Evolutionary conservation across 2,797 vertebrate genomes (phyloP).

Genomic region (Chiroxiphia lanceolata): DNA sequence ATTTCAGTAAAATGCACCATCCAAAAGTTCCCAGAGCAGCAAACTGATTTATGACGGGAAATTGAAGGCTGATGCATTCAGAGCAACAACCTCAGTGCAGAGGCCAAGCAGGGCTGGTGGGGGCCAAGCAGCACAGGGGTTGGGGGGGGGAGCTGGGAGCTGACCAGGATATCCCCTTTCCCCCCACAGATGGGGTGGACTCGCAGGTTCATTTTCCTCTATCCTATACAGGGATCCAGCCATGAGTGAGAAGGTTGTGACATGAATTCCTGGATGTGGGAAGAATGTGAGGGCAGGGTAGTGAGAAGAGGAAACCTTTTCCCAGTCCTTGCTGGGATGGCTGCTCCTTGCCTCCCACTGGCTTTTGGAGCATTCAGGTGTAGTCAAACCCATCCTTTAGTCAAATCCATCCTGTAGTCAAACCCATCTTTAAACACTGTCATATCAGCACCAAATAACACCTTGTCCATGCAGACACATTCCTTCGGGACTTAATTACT

Average conservation of each 20-base stretch:
- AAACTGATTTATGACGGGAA: background rate
- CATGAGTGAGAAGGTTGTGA: rapidly evolving
- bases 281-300: rapidly evolving
- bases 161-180: rapidly evolving
- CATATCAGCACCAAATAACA: background rate
- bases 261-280: background rate
- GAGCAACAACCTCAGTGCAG: background rate
- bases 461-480: background rate
- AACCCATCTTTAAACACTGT: background rate
- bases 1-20: background rate
- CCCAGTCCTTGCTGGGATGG: background rate
- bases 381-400: background rate
- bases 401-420: background rate
- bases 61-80: background rate
- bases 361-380: background rate
- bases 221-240: background rate
- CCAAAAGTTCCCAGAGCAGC: background rate
- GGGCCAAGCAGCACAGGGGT: rapidly evolving
- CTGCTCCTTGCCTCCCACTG: background rate
- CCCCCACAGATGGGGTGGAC: rapidly evolving
- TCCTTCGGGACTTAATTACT: background rate
- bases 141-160: background rate
- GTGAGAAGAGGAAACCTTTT: background rate
- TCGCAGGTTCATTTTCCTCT: background rate
- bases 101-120: background rate